phyloP scores from a whole-genome alignment of 2,113 vertebrate species.

The Pungitius pungitius region DNA sequence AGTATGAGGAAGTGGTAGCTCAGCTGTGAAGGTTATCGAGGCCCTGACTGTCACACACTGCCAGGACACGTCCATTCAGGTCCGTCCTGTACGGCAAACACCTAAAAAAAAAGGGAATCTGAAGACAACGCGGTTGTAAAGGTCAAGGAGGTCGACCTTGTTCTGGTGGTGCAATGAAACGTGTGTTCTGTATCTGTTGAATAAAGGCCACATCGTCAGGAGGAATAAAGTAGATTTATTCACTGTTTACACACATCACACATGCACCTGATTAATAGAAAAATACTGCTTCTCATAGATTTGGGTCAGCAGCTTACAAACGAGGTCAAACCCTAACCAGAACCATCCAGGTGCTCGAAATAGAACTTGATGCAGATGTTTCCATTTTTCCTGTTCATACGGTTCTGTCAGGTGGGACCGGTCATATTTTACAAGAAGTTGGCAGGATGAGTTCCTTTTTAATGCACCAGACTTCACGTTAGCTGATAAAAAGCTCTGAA shows the following conservation, averaged over 20 bases:
- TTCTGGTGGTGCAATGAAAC: too few species aligned
- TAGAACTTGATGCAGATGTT: not conserved
- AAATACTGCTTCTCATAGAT: constrained; percentile 6
- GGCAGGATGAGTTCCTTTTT: too few species aligned
- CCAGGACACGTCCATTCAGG: constrained; percentile 16
- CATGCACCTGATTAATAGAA: constrained; percentile 34
- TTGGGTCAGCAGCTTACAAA: not conserved
- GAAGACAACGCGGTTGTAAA: constrained; percentile 39
- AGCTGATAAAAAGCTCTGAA: constrained; percentile 15
- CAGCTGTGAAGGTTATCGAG: constrained; percentile 24
- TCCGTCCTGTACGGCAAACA: not conserved
- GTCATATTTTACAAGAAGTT: not conserved
- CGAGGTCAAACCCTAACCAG: too few species aligned
- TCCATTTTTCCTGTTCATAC: not conserved
- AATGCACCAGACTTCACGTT: too few species aligned
- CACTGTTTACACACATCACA: constrained; percentile 22
- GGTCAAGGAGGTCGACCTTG: constrained; percentile 41
- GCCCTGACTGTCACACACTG: constrained; percentile 24
- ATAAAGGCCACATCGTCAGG: constrained; percentile 12
- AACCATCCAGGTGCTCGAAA: not conserved
- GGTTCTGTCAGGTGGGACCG: not conserved
- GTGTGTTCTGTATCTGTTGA: too few species aligned
- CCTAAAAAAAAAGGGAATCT: constrained; percentile 57
- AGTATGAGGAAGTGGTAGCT: constrained; percentile 39
- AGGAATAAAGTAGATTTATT: constrained; percentile 46